Conservation (phyloP, 2,113 vertebrate species). For the Gallinago media region DNA sequence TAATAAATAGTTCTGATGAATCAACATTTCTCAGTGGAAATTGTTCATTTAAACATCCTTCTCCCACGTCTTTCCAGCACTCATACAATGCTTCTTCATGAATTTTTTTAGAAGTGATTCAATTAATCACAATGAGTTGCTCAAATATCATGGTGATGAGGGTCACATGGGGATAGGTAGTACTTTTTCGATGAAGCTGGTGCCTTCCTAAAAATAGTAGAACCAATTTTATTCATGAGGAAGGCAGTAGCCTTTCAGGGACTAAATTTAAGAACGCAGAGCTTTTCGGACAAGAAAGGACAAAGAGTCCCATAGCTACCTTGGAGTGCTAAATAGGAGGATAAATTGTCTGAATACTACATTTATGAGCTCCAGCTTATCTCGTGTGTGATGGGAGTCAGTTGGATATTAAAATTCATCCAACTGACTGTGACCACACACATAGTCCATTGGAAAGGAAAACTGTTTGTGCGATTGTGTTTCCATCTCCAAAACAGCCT, state of each 20-base stretch:
- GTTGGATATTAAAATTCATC: constrained; percentile 60
- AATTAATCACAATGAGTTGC: not conserved
- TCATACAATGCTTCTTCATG: not conserved
- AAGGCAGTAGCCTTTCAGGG: not conserved
- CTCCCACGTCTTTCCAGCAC: not conserved
- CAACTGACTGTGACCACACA: constrained; percentile 53
- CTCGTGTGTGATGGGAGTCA: constrained; percentile 8
- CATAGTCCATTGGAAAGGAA: constrained; percentile 45
- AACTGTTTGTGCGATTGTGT: constrained; percentile 52
- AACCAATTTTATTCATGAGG: not conserved
- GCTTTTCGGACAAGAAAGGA: not conserved
- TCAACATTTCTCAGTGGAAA: not conserved
- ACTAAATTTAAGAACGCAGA: not conserved
- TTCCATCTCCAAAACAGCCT: constrained; percentile 49
- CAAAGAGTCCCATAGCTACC: not conserved
- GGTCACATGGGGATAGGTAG: not conserved
- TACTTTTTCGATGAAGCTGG: not conserved
- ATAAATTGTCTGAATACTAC: not conserved
- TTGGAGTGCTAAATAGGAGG: not conserved
- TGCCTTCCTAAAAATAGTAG: not conserved
- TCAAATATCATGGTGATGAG: not conserved
- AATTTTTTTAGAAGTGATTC: not conserved
- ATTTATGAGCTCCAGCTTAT: constrained; percentile 46
- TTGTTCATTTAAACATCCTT: not conserved
- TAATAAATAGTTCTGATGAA: not conserved